These are phyloP conservation scores for Aphidius gifuensis DNA, from an alignment of 1,140 invertebrate species.

Conservation along the genomic window DNA sequence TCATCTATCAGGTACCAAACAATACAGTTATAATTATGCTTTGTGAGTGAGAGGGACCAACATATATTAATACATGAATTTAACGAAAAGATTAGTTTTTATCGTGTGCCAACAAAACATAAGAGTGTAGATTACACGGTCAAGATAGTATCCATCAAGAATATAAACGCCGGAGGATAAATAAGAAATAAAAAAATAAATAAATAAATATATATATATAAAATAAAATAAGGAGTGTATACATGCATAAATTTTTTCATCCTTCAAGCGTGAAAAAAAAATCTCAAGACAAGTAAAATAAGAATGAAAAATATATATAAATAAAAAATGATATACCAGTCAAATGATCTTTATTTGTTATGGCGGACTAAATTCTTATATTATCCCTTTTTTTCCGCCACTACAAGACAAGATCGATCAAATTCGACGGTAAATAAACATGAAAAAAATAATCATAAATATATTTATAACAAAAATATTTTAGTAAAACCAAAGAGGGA, in stretches of 20 bases:
- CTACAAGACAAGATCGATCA: constrained; percentile 17
- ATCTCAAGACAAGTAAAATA: constrained; percentile 1
- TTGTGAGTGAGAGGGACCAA: not conserved
- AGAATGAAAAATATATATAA: constrained; percentile 12
- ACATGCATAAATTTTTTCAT: constrained; percentile 1
- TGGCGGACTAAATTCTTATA: constrained; percentile 5
- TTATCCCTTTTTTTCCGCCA: constrained; percentile 4
- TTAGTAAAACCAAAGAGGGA: no score
- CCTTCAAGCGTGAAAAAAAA: not conserved
- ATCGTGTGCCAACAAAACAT: constrained; percentile 1
- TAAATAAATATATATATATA: not conserved
- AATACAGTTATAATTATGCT: constrained; percentile 10
- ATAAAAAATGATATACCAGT: constrained; percentile 3
- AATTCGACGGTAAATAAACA: constrained; percentile 10
- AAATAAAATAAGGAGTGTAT: not conserved
- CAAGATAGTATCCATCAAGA: constrained; percentile 23
- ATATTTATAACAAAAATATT: not conserved
- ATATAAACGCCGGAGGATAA: not conserved
- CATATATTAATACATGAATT: not conserved
- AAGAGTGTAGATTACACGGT: constrained; percentile 15
- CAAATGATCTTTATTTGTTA: constrained; percentile 14
- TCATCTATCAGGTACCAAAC: not conserved
- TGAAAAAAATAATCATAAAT: constrained; percentile 6
- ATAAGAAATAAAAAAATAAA: not conserved
- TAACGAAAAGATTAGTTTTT: constrained; percentile 1